phyloP scores from a whole-genome alignment of 1,140 invertebrate genomes.

The Neodiprion pinetum region DNA sequence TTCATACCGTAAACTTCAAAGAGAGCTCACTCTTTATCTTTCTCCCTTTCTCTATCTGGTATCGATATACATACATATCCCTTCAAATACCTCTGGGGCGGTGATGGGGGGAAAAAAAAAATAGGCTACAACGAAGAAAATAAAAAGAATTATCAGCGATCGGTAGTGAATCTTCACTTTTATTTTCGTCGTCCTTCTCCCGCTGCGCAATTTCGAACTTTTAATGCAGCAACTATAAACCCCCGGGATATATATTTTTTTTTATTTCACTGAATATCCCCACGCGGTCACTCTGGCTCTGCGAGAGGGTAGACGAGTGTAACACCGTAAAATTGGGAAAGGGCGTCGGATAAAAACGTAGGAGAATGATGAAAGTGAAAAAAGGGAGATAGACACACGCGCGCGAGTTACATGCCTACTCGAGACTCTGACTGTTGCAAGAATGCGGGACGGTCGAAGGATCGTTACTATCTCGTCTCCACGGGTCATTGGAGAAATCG shows the following conservation, averaged over 20 bases:
- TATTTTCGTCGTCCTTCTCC: not conserved
- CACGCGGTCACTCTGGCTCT: not conserved
- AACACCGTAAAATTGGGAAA: too few species aligned
- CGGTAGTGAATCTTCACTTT: not conserved
- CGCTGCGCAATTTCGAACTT: not conserved
- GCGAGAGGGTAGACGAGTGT: too few species aligned
- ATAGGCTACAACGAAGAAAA: too few species aligned
- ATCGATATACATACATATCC: not conserved
- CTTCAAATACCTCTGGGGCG: too few species aligned
- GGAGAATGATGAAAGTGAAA: not conserved
- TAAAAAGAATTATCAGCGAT: too few species aligned
- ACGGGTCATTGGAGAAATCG: conserved; percentile 14
- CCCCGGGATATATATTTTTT: too few species aligned
- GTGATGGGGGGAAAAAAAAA: too few species aligned
- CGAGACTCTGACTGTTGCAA: not conserved
- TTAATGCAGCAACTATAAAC: too few species aligned
- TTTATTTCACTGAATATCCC: too few species aligned
- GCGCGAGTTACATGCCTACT: not conserved
- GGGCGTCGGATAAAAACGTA: too few species aligned
- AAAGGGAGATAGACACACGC: not conserved
- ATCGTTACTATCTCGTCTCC: not conserved
- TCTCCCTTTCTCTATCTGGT: not conserved
- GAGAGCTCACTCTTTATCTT: not conserved
- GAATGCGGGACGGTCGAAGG: too few species aligned
- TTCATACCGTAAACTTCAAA: not conserved